phyloP scores from a whole-genome alignment of 2,888 invertebrate species.

The Drosophila greeni region DNA sequence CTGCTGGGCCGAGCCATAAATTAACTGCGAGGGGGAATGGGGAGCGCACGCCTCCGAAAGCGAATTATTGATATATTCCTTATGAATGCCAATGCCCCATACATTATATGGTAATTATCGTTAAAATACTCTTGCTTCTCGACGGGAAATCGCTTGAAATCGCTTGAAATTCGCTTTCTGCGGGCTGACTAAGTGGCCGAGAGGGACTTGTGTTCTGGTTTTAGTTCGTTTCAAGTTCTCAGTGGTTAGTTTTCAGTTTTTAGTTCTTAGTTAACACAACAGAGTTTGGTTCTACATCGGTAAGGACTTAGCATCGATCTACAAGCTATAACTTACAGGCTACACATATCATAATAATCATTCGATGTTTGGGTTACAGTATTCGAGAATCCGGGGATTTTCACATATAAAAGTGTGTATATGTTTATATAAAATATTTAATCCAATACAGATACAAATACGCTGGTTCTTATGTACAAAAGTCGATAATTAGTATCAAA shows the following conservation, averaged over 20 bases:
- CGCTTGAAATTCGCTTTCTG: slow-evolving; percentile 23
- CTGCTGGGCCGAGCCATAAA: slow-evolving; percentile 35
- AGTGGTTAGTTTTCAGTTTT: slow-evolving; percentile 3
- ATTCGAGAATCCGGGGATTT: slow-evolving; percentile 3
- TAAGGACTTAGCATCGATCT: slow-evolving; percentile 25
- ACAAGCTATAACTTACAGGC: slow-evolving; percentile 20
- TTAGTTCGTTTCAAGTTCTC: background rate
- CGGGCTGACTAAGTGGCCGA: slow-evolving; percentile 9
- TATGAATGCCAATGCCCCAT: slow-evolving; percentile 26
- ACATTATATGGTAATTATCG: slow-evolving; percentile 41
- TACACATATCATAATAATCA: slow-evolving; percentile 12
- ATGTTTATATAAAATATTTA: slow-evolving; percentile 1
- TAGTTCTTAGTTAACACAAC: slow-evolving; percentile 13
- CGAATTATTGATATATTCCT: slow-evolving; percentile 42
- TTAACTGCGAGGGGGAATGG: slow-evolving; percentile 24
- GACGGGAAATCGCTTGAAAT: slow-evolving; percentile 17
- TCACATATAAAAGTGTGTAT: slow-evolving; percentile 2
- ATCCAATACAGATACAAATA: slow-evolving; percentile 23
- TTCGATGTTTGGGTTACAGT: slow-evolving; percentile 42
- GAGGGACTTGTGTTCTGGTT: background rate
- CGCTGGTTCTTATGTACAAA: slow-evolving; percentile 24
- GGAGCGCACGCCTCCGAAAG: slow-evolving; percentile 30
- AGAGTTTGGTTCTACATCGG: background rate
- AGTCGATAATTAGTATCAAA: slow-evolving; percentile 43
- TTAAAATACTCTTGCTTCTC: slow-evolving; percentile 34